Evolutionary conservation across 1,140 invertebrate species (phyloP), one percentile per base, ranked within the genome.

Genomic region (Nylanderia fulva): DNA sequence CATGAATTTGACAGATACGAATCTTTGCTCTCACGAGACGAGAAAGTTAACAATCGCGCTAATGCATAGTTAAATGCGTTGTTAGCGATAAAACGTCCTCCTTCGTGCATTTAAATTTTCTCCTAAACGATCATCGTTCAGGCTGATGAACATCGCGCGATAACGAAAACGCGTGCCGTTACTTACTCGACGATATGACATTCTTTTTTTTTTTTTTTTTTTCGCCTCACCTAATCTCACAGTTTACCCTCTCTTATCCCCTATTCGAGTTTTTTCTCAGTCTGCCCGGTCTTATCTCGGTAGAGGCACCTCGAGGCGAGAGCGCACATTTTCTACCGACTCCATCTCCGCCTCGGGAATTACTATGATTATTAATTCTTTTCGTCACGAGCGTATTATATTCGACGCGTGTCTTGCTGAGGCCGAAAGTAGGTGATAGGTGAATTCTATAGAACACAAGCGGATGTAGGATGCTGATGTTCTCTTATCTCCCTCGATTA

Each of bases 11-110:
- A 64, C 69, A 71, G 61, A 48, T 74, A 15, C 58, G 33, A 84
- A 69, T 60, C 52, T 84, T 74, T 74, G 29, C 72, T 60, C 63
- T 84, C 86, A 89, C 71, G 63, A n/a, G n/a, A 89, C 29, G 52
- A 84, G 64, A 85, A 85, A 87, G 54, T 33, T 87, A 85, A 89
- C 75, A 85, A 83, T 85, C 80, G 48, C 61, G 29, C 60, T 83
- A 87, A 89, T 85, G 68, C 74, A 90, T 90, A 89, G 89, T 90
- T 90, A 89, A 89, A 39, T 18, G 24, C 11, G 52, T 85, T 71
- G 87, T 45, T 29, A 63, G 56, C 77, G 74, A 86, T 86, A 84
- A 80, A 71, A 68, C 64, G 60, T 84, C 66, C 66, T 54, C 39
- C n/a, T n/a, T 75, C 68, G 87, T 77, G 74, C 68, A 84, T 86